Conservation (phyloP, 2,113 vertebrate genomes). For the Camarhynchus parvulus region DNA sequence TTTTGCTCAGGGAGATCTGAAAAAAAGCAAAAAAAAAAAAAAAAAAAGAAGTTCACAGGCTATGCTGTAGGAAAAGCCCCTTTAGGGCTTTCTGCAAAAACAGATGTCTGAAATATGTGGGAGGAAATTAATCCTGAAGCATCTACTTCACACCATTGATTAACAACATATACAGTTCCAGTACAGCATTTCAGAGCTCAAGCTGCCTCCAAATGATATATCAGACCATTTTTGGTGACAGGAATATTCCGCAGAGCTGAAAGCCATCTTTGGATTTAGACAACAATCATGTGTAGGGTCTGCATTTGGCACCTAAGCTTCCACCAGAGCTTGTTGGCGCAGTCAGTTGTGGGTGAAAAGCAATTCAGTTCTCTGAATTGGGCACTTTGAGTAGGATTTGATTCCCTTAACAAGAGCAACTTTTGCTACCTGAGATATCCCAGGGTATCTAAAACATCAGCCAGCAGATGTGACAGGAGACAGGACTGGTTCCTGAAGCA, state of each 20-base stretch:
- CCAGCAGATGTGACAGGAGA: neutral
- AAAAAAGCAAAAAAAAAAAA: neutral
- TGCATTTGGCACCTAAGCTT: neutral
- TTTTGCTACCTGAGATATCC: neutral
- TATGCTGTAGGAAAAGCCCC: neutral
- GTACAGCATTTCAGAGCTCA: neutral
- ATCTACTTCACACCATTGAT: neutral
- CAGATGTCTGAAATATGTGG: neutral
- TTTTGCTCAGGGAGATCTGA: neutral
- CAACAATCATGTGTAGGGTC: neutral
- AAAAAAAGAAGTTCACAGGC: neutral
- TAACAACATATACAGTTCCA: neutral
- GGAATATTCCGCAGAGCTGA: neutral
- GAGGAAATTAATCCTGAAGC: slow-evolving; percentile 15
- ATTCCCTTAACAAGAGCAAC: neutral
- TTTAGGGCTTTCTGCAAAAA: neutral
- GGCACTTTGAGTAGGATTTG: neutral
- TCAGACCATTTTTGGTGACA: neutral
- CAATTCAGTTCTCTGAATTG: neutral
- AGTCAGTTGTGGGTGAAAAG: neutral
- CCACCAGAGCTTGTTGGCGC: accelerated
- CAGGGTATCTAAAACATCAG: neutral
- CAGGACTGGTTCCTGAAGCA: accelerated
- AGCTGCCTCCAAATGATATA: neutral
- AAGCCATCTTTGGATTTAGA: neutral